A percentile compares a stretch with the other conserved stretches of the same genome.
These are phyloP conservation scores for Agrilus biguttatus DNA, from an alignment of 2,888 invertebrate species.

Conservation along the genomic window DNA sequence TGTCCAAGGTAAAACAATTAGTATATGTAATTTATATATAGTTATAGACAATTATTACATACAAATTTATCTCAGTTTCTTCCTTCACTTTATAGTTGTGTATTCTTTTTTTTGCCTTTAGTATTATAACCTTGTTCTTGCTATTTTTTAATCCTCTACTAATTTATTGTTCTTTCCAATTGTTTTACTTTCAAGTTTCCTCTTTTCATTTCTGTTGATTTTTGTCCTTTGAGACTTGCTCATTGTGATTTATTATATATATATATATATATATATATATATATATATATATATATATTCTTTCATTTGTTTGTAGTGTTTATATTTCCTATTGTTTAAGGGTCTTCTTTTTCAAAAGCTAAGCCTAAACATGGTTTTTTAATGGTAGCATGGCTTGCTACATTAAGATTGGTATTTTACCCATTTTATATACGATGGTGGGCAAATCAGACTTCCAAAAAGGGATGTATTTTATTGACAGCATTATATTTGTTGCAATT, in stretches of 20 bases:
- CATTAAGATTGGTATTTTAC: conserved; percentile 66
- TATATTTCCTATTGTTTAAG: conserved; percentile 32
- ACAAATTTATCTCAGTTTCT: too few relatives aligned
- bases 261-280: too few relatives aligned
- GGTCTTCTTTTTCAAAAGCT: conserved; percentile 90
- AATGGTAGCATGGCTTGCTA: conserved; percentile 70
- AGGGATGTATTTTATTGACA: conserved; percentile 59
- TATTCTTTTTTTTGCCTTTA: too few relatives aligned
- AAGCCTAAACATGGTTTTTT: conserved; percentile 86
- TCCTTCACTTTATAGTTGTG: too few relatives aligned
- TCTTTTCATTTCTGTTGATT: too few relatives aligned
- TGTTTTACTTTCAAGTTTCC: too few relatives aligned
- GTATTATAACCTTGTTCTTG: too few relatives aligned
- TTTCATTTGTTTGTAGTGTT: background rate
- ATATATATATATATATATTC: background rate
- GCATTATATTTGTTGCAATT: conserved; percentile 49
- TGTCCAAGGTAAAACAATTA: conserved; percentile 58
- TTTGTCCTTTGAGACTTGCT: too few relatives aligned
- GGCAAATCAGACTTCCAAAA: conserved; percentile 72
- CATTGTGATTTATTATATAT: background rate
- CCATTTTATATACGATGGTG: conserved; percentile 83
- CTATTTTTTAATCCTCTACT: too few relatives aligned
- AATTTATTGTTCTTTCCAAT: too few relatives aligned
- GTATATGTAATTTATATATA: too few relatives aligned
- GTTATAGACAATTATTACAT: too few relatives aligned